Conservation (phyloP, 1,140 invertebrate genomes). For the Antheraea mylitta region DNA sequence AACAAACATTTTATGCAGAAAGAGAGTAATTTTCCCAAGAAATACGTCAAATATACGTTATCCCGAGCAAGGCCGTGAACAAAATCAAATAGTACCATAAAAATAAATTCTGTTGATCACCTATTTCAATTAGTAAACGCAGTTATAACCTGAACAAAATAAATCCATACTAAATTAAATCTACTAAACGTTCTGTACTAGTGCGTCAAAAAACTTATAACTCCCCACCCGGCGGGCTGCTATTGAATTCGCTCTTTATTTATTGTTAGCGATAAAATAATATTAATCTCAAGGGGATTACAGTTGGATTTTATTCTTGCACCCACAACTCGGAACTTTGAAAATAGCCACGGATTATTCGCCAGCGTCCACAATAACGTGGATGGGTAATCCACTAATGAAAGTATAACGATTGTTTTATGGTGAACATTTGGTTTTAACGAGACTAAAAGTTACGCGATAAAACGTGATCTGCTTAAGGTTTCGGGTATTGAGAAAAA, state of each 20-base stretch:
- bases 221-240: constrained; percentile 34
- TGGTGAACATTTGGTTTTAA: constrained; percentile 30
- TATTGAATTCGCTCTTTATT: constrained; percentile 75
- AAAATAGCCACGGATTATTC: constrained; percentile 61
- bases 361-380: constrained; percentile 39
- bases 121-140: background rate
- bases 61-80: too few relatives aligned
- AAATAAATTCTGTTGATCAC: background rate
- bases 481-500: constrained; percentile 23
- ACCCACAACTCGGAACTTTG: constrained; percentile 54
- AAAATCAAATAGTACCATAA: too few relatives aligned
- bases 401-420: constrained; percentile 37
- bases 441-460: constrained; percentile 24
- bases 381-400: constrained; percentile 45
- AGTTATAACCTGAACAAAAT: constrained; percentile 41
- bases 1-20: too few relatives aligned
- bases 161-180: constrained; percentile 73
- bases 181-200: constrained; percentile 60
- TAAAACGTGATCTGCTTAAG: constrained; percentile 33
- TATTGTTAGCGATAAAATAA: constrained; percentile 77
- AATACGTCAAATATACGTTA: too few relatives aligned
- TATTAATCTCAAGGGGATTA: constrained; percentile 76
- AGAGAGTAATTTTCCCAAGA: too few relatives aligned
- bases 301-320: constrained; percentile 66
- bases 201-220: constrained; percentile 75